Conservation (phyloP, 2,113 vertebrate species). For the Greenwoodochromis staneri region DNA sequence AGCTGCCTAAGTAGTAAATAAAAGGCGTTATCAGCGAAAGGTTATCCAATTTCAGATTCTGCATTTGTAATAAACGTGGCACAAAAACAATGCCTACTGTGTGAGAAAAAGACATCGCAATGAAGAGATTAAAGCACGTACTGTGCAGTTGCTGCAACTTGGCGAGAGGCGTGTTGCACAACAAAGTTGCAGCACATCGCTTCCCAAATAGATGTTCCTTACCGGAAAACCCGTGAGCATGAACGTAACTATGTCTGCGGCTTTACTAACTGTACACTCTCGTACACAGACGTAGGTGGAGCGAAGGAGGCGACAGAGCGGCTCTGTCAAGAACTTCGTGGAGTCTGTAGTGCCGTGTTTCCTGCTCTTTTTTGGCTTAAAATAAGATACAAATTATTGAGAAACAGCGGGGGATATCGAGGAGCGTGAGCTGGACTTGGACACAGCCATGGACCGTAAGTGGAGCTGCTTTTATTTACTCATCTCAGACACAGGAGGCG, state of each 20-base stretch:
- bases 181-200: neutral
- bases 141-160: neutral
- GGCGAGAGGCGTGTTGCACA: neutral
- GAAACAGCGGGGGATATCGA: neutral
- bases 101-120: neutral
- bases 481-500: neutral
- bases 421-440: neutral
- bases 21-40: accelerated
- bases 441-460: constrained; percentile 63
- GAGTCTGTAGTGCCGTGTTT: neutral
- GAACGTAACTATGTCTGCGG: neutral
- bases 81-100: neutral
- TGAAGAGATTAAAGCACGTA: neutral
- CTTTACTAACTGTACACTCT: neutral
- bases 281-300: constrained; percentile 18
- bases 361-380: neutral
- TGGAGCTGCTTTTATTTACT: neutral
- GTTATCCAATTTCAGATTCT: neutral
- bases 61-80: neutral
- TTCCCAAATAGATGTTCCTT: neutral
- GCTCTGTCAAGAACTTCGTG: constrained; percentile 46
- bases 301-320: neutral
- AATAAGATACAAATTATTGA: neutral
- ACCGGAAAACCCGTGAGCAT: constrained; percentile 15
- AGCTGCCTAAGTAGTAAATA: neutral